Percentiles rank a stretch among this genome's conserved stretches.
Conservation (phyloP, 2,113 vertebrate genomes). For the Ivindomyrus marchei region DNA sequence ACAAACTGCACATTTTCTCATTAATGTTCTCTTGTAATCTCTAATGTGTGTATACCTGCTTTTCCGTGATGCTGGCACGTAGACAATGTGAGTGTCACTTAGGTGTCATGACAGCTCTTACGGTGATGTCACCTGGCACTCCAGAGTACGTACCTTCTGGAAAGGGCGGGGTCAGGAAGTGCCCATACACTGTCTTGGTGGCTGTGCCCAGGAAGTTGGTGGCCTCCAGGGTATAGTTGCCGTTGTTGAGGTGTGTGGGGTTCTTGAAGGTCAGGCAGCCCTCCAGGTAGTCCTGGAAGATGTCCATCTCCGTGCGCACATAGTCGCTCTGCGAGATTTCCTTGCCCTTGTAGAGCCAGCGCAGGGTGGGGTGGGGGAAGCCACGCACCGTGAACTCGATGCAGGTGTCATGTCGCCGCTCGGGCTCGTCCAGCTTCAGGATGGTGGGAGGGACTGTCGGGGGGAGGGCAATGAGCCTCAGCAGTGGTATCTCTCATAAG, state of each 20-base stretch:
- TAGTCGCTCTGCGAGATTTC: constrained; percentile 73
- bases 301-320: constrained; percentile 71
- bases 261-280: constrained; percentile 88
- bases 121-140: background rate
- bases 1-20: background rate
- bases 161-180: constrained; percentile 75
- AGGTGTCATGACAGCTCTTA: background rate
- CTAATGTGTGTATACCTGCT: background rate
- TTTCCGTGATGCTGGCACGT: background rate
- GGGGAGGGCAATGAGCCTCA: background rate
- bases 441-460: constrained; percentile 76
- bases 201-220: constrained; percentile 77
- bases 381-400: constrained; percentile 86
- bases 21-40: background rate
- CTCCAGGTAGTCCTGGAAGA: constrained; percentile 77
- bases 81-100: background rate
- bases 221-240: constrained; percentile 89
- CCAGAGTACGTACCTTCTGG: constrained; percentile 22
- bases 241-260: constrained; percentile 93
- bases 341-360: constrained; percentile 74
- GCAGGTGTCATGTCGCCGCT: constrained; percentile 81
- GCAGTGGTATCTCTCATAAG: background rate
- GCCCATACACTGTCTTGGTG: constrained; percentile 77
- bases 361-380: constrained; percentile 76
- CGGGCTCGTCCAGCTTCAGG: constrained; percentile 74